phyloP scores from a whole-genome alignment of 2,888 invertebrate species.

The Hirtodrosophila confusa region DNA sequence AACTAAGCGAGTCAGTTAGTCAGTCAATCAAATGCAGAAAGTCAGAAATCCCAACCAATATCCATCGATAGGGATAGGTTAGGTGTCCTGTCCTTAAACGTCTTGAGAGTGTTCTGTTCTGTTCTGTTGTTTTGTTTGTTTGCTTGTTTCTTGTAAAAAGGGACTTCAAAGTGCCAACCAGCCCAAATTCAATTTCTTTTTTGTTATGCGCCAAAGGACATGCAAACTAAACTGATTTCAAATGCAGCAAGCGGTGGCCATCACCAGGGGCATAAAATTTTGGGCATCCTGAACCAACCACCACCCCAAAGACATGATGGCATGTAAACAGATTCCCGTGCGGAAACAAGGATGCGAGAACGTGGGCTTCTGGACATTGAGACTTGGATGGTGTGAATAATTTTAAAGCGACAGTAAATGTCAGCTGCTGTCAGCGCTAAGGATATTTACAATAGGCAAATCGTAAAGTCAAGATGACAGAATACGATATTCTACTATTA shows the following conservation, averaged over 20 bases:
- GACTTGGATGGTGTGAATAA: slow-evolving; percentile 37
- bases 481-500: slow-evolving; percentile 45
- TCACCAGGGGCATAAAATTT: slow-evolving; percentile 47
- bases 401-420: slow-evolving; percentile 43
- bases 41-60: slow-evolving; percentile 30
- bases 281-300: slow-evolving; percentile 32
- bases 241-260: slow-evolving; percentile 72
- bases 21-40: slow-evolving; percentile 59
- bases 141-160: slow-evolving; percentile 30
- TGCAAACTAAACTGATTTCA: slow-evolving; percentile 77
- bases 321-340: slow-evolving; percentile 57
- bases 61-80: slow-evolving; percentile 21
- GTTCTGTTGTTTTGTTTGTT: slow-evolving; percentile 34
- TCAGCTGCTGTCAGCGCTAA: slow-evolving; percentile 56
- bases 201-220: slow-evolving; percentile 69
- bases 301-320: slow-evolving; percentile 49
- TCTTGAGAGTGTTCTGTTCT: slow-evolving; percentile 40
- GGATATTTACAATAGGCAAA: slow-evolving; percentile 54
- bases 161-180: slow-evolving; percentile 51
- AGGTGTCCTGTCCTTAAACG: slow-evolving; percentile 30
- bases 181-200: slow-evolving; percentile 70
- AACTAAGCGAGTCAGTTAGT: slow-evolving; percentile 39
- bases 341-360: slow-evolving; percentile 7
- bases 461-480: slow-evolving; percentile 48
- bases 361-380: slow-evolving; percentile 36